Base-by-base conservation (phyloP, 2,888 invertebrate genomes). In the Melipona beecheii region DNA sequence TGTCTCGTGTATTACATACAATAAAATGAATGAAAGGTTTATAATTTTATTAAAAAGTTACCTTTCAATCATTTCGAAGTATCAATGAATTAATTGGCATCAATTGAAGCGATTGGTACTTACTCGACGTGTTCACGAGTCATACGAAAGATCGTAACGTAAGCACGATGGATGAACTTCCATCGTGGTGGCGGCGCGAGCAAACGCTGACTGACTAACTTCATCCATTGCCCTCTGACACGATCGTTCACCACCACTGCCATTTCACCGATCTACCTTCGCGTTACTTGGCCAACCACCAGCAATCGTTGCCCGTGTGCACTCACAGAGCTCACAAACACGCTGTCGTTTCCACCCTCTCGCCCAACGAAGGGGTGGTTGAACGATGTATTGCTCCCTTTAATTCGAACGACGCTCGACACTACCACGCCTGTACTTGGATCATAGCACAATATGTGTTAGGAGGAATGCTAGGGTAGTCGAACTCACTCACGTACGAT, bases 121-220 rank as follows among this genome's bases (percentile, higher is more conserved):
- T 21, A 84, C 84, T 78, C 73, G 69, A 65, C 13, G 24, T 31
- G 36, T 71, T 74, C 15, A 50, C 60, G 75, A 70, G 75, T 36
- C 60, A 17, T 56, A 50, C n/a, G 69, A 31, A 27, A 27, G 76
- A 71, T 43, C 15, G 71, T 56, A 73, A 56, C 31, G 69, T 68
- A 68, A n/a, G 60, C 65, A 69, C 70, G 76, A 78, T 62, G 84
- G 78, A 78, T 27, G 65, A 81, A 71, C 79, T 24, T 75, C 71
- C 86, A 84, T 87, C 84, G 80, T 66, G 72, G 72, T 85, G 89
- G 87, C 91, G 91, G 89, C 92, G 90, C 90, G 89, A 88, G 88
- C 90, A 89, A 89, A 91, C 92, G 93, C 92, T 92, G 93, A 92
- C 93, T 92, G 92, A 92, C 92, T 82, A 84, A 76, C 85, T 84